These are phyloP conservation scores for Macroglossus sobrinus DNA, from an alignment of 2,113 vertebrate genomes.

Conservation along the genomic window DNA sequence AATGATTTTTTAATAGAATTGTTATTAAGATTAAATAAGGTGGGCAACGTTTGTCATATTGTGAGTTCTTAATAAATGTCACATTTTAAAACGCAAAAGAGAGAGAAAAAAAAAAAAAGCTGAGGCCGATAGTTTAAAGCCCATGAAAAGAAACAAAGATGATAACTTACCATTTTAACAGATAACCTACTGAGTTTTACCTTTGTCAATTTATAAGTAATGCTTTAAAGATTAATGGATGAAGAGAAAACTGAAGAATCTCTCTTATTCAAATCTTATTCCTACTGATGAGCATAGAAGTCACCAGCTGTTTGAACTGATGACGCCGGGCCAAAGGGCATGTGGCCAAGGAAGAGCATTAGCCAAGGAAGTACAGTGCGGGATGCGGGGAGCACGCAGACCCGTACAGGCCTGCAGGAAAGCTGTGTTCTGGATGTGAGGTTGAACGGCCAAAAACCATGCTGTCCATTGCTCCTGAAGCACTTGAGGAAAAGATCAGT, in stretches of 20 bases:
- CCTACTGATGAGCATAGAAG: neutral
- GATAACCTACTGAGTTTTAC: neutral
- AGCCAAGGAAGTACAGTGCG: neutral
- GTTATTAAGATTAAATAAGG: neutral
- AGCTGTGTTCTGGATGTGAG: neutral
- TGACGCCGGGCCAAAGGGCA: neutral
- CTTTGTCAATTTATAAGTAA: neutral
- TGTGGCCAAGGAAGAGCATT: accelerated
- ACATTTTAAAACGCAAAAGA: neutral
- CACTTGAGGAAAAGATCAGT: neutral
- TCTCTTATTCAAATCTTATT: neutral
- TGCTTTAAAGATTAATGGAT: neutral
- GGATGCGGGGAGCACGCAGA: accelerated
- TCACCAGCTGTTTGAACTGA: neutral
- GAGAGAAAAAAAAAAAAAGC: neutral
- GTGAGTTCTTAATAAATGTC: neutral
- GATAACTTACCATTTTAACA: neutral
- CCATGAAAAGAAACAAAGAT: neutral
- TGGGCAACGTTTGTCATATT: neutral
- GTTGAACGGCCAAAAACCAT: neutral
- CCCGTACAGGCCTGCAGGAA: neutral
- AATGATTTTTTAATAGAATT: neutral
- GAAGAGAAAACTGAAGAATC: neutral
- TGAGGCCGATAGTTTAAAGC: neutral
- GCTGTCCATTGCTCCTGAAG: neutral